A percentile compares a stretch with the other conserved stretches of the same genome.
These are phyloP conservation scores for Abrostola triplasia DNA, from an alignment of 2,888 invertebrate species.

Conservation along the genomic window DNA sequence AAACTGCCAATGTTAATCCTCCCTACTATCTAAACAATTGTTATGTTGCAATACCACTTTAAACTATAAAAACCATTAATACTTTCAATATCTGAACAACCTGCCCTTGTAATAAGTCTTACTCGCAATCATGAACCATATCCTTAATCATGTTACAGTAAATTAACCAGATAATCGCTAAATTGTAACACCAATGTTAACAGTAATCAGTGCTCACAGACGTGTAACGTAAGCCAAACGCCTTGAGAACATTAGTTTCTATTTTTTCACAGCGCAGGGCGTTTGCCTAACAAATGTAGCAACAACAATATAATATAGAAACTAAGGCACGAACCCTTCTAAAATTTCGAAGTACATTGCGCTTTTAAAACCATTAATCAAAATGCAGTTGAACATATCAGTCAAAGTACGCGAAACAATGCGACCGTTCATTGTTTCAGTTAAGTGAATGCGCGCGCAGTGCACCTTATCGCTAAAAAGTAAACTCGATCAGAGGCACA, in stretches of 20 bases:
- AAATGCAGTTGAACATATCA: slow-evolving; percentile 55
- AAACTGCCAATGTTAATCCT: too few species aligned
- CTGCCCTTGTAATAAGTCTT: slow-evolving; percentile 31
- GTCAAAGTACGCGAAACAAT: slow-evolving; percentile 67
- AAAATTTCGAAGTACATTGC: slow-evolving; percentile 66
- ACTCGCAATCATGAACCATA: slow-evolving; percentile 49
- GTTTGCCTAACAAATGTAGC: slow-evolving; percentile 74
- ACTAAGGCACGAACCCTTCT: slow-evolving; percentile 51
- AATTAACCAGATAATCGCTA: slow-evolving; percentile 74
- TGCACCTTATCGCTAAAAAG: slow-evolving; percentile 75
- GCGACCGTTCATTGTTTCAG: slow-evolving; percentile 64
- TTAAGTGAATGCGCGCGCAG: slow-evolving; percentile 61
- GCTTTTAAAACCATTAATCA: slow-evolving; percentile 63
- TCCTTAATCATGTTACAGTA: slow-evolving; percentile 65
- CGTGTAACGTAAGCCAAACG: slow-evolving; percentile 71
- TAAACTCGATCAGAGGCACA: slow-evolving; percentile 71
- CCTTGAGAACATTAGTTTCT: slow-evolving; percentile 82
- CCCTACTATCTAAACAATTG: neutral
- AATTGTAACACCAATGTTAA: slow-evolving; percentile 74
- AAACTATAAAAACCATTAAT: slow-evolving; percentile 27
- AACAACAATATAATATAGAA: slow-evolving; percentile 56
- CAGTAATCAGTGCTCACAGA: slow-evolving; percentile 72
- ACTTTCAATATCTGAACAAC: slow-evolving; percentile 24
- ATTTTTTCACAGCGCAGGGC: slow-evolving; percentile 74
- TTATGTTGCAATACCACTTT: slow-evolving; percentile 17